Evolutionary conservation across 2,113 vertebrate genomes (phyloP).

Genomic region (Pedetes capensis): DNA sequence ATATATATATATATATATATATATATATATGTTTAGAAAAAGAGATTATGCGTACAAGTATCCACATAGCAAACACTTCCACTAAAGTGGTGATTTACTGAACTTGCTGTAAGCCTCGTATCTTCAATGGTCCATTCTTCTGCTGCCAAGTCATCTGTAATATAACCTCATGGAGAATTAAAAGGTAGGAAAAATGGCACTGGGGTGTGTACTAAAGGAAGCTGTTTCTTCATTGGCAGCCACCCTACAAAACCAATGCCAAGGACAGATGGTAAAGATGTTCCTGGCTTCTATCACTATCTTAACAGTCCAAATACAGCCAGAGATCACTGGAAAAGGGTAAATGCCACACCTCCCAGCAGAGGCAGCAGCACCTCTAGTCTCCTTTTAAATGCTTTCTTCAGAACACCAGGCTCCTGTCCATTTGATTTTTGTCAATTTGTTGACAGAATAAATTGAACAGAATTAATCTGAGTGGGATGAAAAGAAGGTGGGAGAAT

Average conservation of each 20-base stretch:
- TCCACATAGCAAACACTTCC: background rate
- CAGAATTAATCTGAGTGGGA: background rate
- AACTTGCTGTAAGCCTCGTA: background rate
- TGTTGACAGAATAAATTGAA: slow-evolving; percentile 30
- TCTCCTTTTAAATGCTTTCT: background rate
- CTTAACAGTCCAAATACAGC: slow-evolving; percentile 26
- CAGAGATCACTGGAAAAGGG: slow-evolving; percentile 29
- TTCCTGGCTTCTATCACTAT: slow-evolving; percentile 46
- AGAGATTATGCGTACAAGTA: background rate
- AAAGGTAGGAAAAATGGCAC: slow-evolving; percentile 48
- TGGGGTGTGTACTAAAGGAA: slow-evolving; percentile 51
- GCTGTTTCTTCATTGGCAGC: slow-evolving; percentile 65
- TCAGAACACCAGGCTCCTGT: slow-evolving; percentile 11
- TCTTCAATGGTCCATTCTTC: background rate
- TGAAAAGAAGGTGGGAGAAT: background rate
- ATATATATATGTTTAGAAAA: background rate
- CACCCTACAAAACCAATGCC: background rate
- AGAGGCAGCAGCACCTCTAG: background rate
- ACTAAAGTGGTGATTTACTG: background rate
- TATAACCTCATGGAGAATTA: slow-evolving; percentile 21
- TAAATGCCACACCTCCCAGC: background rate
- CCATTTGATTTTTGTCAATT: slow-evolving; percentile 8
- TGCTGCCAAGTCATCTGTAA: background rate
- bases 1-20: too few species aligned
- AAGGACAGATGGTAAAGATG: slow-evolving; percentile 67